Base-by-base conservation (phyloP, 2,113 vertebrate genomes). In the Carettochelys insculpta region DNA sequence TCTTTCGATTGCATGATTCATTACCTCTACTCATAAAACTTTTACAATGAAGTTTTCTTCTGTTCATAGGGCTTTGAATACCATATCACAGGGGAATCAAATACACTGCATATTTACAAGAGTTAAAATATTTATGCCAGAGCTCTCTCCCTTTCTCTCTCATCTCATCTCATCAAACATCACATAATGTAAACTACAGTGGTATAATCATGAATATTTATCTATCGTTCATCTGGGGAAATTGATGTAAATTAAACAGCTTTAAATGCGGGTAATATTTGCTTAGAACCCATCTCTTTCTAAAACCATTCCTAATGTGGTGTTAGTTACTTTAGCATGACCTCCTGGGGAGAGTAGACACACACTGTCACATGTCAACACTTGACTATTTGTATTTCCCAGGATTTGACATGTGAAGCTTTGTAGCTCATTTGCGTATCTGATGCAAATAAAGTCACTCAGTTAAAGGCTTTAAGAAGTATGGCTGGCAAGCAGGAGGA, bases 131-230 rank as follows among this genome's bases (percentile, higher is more conserved):
- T 91, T 94, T 91, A 94, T 54, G 48, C n/a, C 31, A 87, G 31
- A 78, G n/a, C n/a, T n/a, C n/a, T n/a, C n/a, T n/a, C n/a, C 77
- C 82, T 90, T 82, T 80, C 68, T 82, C 61, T 85, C 87, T 91
- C 38, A 86, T 87, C 87, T 91, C 38, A 86, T 87, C 75, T 90
- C 75, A 88, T 75, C 6, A 94, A 94, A 86, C 58, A 88, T 90
- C 90, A 90, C 82, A 77, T 89, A 90, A 91, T 52, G 50, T 38
- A 86, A 95, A 91, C 61, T 73, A 71, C 89, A 89, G 80, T 58
- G 58, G 52, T 75, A 91, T 65, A 52, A 73, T 19, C 5, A 83
- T 94, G 86, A 94, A 96, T 95, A 96, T 94, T 94, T 84, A 95
- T 90, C 80, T 73, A 79, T 83, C 87, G 45, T 77, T 97, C 80